Evolutionary conservation across 2,888 invertebrate species (phyloP), one percentile per base, ranked within the genome.

Genomic region (Drosophila pseudotalamancana): DNA sequence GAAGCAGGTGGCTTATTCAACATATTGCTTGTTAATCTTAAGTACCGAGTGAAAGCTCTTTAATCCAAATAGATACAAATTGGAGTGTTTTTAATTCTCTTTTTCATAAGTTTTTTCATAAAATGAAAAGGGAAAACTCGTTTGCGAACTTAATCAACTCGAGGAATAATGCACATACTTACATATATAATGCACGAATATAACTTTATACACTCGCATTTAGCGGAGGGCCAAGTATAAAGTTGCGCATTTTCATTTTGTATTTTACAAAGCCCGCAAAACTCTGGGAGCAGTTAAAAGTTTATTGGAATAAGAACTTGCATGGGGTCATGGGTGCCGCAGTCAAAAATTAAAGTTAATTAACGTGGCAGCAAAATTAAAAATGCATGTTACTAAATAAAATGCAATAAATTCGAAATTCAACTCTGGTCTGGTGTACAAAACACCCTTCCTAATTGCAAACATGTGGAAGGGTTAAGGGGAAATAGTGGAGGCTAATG

Each of bases 351-450:
- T 76, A 65, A 75, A 75, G 62, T 72, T 75, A 75, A 75, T 75
- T 69, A 75, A 59, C 60, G 76, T 60, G 60, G 64, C 75, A 75
- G 76, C 32, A 76, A 72, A 75, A 75, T 75, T 75, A 75, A 75
- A 72, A 72, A 75, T 75, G 27, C 64, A 75, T 75, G 61, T 56
- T 56, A 55, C 76, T 51, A 62, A 75, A 75, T 72, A 75, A 75
- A 75, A 75, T 69, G 75, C 69, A 72, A 72, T 75, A 72, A 75
- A 75, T 76, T 50, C 56, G 59, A 72, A 65, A 69, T 57, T 57
- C 61, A 27, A 54, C 48, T n/a, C n/a, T 65, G 54, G 40, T 48
- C 46, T 29, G 50, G 42, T 16, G 8, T n/a, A n/a, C 48, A 39
- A 16, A 43, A 34, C 35, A 43, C 40, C 45, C 19, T 53, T 55